Evolutionary conservation across 2,113 vertebrate genomes (phyloP).

Genomic region (Cyanistes caeruleus): DNA sequence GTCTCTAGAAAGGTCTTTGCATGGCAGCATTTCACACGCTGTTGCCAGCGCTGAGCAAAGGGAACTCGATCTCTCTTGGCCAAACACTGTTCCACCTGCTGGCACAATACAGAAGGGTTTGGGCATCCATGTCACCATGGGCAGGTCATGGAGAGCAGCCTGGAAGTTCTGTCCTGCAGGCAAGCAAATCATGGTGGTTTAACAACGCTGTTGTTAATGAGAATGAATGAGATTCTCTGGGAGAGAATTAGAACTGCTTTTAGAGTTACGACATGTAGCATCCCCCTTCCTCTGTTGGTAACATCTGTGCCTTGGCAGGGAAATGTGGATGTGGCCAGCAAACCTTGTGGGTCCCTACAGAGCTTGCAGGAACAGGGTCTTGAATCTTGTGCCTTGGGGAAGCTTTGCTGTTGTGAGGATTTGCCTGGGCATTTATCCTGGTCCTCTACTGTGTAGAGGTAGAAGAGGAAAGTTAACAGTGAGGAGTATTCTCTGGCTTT

Average conservation of each 20-base stretch:
- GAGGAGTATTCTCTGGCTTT: not conserved
- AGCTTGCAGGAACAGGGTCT: not conserved
- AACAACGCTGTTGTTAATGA: not conserved
- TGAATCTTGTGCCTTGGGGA: not conserved
- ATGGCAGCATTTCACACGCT: not conserved
- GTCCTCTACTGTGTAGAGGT: not conserved
- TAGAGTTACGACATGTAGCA: not conserved
- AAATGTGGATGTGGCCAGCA: not conserved
- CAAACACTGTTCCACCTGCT: not conserved
- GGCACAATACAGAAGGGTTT: not conserved
- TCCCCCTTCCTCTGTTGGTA: not conserved
- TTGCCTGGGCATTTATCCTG: not conserved
- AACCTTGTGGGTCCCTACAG: accelerated
- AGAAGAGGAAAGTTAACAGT: not conserved
- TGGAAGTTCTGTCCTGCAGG: not conserved
- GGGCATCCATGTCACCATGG: not conserved
- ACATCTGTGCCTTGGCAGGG: not conserved
- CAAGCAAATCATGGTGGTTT: not conserved
- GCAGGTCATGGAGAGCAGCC: not conserved
- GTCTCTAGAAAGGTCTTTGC: not conserved
- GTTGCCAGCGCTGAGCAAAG: not conserved
- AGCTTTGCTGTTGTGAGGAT: not conserved
- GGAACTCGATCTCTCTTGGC: not conserved
- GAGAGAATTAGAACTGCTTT: not conserved
- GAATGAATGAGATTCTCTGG: not conserved